phyloP scores from a whole-genome alignment of 2,113 vertebrate genomes.

The Microtus richardsoni region DNA sequence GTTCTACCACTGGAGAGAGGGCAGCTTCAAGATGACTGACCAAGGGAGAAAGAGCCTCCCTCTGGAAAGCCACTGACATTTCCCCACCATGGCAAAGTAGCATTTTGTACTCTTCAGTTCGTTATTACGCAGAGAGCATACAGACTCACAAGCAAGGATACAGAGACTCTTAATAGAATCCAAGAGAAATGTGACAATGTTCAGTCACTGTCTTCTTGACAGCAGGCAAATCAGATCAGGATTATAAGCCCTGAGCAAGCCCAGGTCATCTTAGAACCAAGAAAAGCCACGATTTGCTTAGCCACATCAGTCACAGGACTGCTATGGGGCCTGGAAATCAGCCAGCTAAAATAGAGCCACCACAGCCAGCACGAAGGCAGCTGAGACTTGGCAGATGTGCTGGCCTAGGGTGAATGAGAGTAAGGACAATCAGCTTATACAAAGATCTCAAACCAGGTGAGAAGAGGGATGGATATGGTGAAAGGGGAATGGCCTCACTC shows the following conservation, averaged over 20 bases:
- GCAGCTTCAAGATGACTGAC: background rate
- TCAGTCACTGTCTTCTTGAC: background rate
- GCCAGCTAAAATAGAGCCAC: background rate
- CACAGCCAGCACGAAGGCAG: background rate
- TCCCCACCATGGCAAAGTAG: background rate
- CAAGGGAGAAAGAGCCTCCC: background rate
- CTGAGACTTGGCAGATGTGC: background rate
- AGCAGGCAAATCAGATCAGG: background rate
- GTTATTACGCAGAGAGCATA: slow-evolving; percentile 13
- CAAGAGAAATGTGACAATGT: background rate
- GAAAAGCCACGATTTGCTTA: background rate
- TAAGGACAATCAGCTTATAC: background rate
- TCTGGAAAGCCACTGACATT: background rate
- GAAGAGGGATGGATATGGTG: background rate
- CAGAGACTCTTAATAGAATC: background rate
- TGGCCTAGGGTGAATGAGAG: background rate
- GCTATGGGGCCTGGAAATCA: background rate
- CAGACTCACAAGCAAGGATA: background rate
- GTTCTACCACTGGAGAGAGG: fast-evolving
- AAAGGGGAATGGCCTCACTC: background rate
- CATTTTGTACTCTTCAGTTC: background rate
- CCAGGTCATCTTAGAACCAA: background rate
- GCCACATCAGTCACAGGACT: background rate
- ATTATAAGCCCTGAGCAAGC: background rate
- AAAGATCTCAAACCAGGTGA: background rate